These are phyloP conservation scores for Sycophila texana DNA, from an alignment of 2,888 invertebrate genomes.

Conservation along the genomic window DNA sequence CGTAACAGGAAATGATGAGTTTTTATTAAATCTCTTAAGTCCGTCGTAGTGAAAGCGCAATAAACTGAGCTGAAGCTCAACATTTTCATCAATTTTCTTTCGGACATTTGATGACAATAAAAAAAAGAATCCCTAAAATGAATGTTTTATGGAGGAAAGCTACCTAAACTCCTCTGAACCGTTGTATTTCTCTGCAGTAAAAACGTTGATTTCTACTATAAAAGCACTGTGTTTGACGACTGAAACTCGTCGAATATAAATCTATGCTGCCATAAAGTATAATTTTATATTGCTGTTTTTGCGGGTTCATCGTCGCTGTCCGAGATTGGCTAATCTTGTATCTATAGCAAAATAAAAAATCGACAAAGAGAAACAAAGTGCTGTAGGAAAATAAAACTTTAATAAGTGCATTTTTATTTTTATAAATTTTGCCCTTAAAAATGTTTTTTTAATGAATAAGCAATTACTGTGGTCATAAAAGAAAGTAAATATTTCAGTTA, in stretches of 20 bases:
- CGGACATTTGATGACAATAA: slow-evolving; percentile 31
- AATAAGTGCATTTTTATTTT: too few species aligned
- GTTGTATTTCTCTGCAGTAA: slow-evolving; percentile 35
- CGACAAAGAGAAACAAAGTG: too few species aligned
- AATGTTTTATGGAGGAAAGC: slow-evolving; percentile 33
- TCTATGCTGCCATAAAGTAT: slow-evolving; percentile 38
- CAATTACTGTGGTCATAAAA: too few species aligned
- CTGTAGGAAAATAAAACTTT: too few species aligned
- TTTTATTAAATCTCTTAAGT: too few species aligned
- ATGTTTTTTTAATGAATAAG: too few species aligned
- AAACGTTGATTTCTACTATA: slow-evolving; percentile 40
- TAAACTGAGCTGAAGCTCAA: too few species aligned
- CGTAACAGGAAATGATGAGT: too few species aligned
- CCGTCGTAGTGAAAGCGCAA: too few species aligned
- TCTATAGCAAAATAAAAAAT: too few species aligned
- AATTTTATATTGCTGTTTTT: slow-evolving; percentile 21
- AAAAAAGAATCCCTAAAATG: slow-evolving; percentile 35
- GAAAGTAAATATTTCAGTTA: too few species aligned
- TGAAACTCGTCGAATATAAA: slow-evolving; percentile 6
- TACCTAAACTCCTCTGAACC: slow-evolving; percentile 10
- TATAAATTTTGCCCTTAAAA: too few species aligned
- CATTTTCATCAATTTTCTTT: background rate
- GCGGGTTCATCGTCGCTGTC: background rate
- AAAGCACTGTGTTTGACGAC: slow-evolving; percentile 30
- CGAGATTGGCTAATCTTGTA: slow-evolving; percentile 13